Evolutionary conservation across 1,140 invertebrate genomes (phyloP).

Genomic region (Drosophila sproati): DNA sequence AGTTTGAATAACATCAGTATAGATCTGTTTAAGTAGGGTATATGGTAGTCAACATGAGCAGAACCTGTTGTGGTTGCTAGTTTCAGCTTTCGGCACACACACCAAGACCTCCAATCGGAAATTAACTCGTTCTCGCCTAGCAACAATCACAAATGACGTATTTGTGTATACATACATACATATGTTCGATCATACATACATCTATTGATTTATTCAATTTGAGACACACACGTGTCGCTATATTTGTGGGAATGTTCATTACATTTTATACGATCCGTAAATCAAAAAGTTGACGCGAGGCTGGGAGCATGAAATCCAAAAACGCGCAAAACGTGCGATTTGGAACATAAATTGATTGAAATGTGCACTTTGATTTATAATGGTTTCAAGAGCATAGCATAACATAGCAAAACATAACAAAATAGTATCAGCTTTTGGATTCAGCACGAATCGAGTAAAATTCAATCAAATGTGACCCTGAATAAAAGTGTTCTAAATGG

Average conservation of each 20-base stretch:
- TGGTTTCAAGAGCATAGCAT: constrained; percentile 5
- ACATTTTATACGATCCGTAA: constrained; percentile 41
- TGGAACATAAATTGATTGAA: constrained; percentile 35
- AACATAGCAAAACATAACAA: too few species aligned
- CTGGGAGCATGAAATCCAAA: constrained; percentile 17
- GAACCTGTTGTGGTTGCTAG: constrained; percentile 24
- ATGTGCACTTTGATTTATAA: constrained; percentile 29
- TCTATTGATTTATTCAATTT: constrained; percentile 60
- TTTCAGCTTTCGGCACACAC: constrained; percentile 43
- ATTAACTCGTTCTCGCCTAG: constrained; percentile 35
- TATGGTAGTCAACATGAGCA: neutral
- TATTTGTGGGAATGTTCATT: constrained; percentile 45
- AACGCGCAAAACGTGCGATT: constrained; percentile 46
- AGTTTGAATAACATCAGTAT: too few species aligned
- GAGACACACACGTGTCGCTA: constrained; percentile 52
- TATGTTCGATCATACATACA: constrained; percentile 3
- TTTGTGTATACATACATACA: constrained; percentile 7
- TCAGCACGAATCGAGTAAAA: constrained; percentile 8
- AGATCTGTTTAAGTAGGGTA: neutral
- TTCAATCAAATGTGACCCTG: constrained; percentile 14
- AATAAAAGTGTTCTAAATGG: constrained; percentile 1
- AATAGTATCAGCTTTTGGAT: neutral
- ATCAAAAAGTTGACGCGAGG: constrained; percentile 30
- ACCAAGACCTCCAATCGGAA: constrained; percentile 38
- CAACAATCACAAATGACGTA: constrained; percentile 36